Evolutionary conservation across 1,140 invertebrate genomes (phyloP).

Genomic region (Drosophila murphyi): DNA sequence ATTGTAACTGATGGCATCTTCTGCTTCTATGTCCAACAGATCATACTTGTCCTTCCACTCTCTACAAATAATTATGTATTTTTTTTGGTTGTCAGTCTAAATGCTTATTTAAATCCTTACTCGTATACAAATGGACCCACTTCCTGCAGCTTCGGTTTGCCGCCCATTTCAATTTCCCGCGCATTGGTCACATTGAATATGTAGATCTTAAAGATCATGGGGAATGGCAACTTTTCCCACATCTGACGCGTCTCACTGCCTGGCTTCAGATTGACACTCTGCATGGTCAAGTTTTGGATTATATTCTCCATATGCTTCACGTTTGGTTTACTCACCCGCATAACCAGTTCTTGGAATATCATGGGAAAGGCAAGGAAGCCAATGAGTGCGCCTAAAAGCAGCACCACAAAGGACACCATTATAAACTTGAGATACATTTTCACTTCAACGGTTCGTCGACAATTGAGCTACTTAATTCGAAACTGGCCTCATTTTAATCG

Average conservation of each 20-base stretch:
- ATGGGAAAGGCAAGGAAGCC: constrained; percentile 46
- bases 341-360: constrained; percentile 30
- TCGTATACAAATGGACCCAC: constrained; percentile 90
- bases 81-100: neutral
- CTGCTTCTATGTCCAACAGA: constrained; percentile 50
- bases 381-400: constrained; percentile 40
- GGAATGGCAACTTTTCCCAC: constrained; percentile 89
- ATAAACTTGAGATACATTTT: constrained; percentile 44
- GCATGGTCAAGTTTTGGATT: neutral
- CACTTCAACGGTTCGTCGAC: neutral
- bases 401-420: constrained; percentile 41
- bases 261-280: constrained; percentile 86
- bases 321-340: constrained; percentile 5
- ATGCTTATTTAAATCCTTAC: constrained; percentile 85
- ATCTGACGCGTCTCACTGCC: constrained; percentile 87
- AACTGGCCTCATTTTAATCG: constrained; percentile 26
- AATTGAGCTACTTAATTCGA: neutral
- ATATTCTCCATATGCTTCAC: neutral
- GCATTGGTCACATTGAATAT: constrained; percentile 90
- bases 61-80: neutral
- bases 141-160: constrained; percentile 88
- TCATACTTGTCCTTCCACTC: constrained; percentile 55
- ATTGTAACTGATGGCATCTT: constrained; percentile 89
- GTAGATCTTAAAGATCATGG: constrained; percentile 90
- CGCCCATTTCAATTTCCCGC: constrained; percentile 87